Evolutionary conservation across 2,888 invertebrate species (phyloP), one percentile per base, ranked within the genome.

Genomic region (Drosophila infuscata): DNA sequence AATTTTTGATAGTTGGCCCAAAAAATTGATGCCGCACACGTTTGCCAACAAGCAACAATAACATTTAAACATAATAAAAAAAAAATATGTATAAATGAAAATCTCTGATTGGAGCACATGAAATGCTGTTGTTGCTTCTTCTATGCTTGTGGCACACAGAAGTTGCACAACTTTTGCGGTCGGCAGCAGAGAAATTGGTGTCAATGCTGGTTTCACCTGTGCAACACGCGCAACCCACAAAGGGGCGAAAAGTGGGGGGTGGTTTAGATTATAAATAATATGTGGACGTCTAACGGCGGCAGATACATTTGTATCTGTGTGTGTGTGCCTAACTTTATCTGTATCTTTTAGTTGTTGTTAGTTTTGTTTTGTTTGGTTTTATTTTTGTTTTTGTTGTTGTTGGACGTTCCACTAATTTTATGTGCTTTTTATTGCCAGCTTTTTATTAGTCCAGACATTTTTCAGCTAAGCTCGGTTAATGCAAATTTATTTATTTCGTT

Each of bases 351-450:
- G 46, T 52, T 67, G 15, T 41, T 65, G 11, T 41, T 30, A 12
- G 12, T 20, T 46, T 43, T 43, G 43, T 5, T n/a, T 43, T 43
- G n/a, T 43, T 43, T 43, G 1, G 43, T 20, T 43, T 43, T n/a
- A 2, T 9, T 11, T n/a, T 11, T n/a, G 2, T 15, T 38, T 3
- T n/a, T 17, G n/a, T 3, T 36, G 20, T 30, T 38, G 56, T 38
- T 71, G 70, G n/a, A 6, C 74, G 65, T 69, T 67, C 71, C 82
- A 85, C 88, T 88, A 85, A 89, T 86, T 86, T 88, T 83, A 86
- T 89, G 83, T 81, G 86, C 71, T 86, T 89, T 86, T 89, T 89
- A 89, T 89, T 76, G 90, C 90, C 79, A 76, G 54, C 74, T 88
- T 86, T 46, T 86, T 89, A 88, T 89, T 89, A 76, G 78, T 83